Base-by-base conservation (phyloP, 2,797 vertebrate genomes). In the Neomorphus geoffroyi region DNA sequence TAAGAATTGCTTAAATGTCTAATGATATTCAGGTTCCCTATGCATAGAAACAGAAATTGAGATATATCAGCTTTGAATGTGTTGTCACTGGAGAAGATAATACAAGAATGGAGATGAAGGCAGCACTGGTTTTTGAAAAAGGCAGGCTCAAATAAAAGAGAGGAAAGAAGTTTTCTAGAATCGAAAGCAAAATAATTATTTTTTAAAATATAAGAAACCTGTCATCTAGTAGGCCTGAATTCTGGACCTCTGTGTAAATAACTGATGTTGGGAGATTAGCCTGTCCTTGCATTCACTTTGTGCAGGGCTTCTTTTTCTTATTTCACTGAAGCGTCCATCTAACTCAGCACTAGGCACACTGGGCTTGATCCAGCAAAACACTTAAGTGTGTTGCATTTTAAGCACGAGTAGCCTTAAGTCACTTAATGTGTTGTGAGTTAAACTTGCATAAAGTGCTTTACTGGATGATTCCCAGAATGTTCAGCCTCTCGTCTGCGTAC, bases 381-480 rank as follows among this genome's bases (percentile, higher is more conserved):
- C 48, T 11, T 39, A 13, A 80, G 11, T 16, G 6, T 16, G 7
- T 65, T 90, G 56, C 19, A 43, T 41, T 86, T 78, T 32, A 57
- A 72, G 33, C 39, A 23, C 1, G 9, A n/a, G 30, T 48, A 65
- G 37, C 45, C 17, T 88, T 18, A 7, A 46, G 46, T 67, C 37
- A 28, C 41, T 74, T 64, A n/a, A 78, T 0, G 4, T 75, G 22
- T 48, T 79, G 13, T 61, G 48, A 65, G 50, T 84, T 81, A 62
- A 53, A 53, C 9, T 71, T 75, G 23, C 30, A 33, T 39, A 37
- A 72, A 79, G 28, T 53, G 78, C 56, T 90, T 86, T 81, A 28
- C 56, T 92, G 83, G 60, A 33, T 86, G 45, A 60, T 62, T 91
- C 64, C 28, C 64, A 82, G 66, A 73, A 27, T n/a, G 11, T 21